Evolutionary conservation across 2,888 invertebrate species (phyloP).

Genomic region (Dysmachus trigonus): DNA sequence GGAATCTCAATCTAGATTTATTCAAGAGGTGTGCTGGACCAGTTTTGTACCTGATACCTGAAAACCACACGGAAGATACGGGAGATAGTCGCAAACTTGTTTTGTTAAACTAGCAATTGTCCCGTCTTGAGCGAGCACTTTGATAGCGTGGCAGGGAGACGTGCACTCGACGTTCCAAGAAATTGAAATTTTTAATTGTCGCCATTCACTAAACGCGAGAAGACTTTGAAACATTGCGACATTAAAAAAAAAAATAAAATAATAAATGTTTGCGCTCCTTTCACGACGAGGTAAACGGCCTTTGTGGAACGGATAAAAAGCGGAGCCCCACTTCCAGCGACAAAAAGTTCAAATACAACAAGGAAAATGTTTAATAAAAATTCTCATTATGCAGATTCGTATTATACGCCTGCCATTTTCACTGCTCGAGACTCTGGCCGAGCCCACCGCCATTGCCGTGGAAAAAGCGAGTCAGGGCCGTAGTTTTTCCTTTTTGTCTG

Average conservation of each 20-base stretch:
- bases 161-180: conserved; percentile 5
- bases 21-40: not conserved
- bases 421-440: conserved; percentile 19
- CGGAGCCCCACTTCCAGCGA: conserved; percentile 11
- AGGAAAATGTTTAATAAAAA: conserved; percentile 49
- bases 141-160: not conserved
- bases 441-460: not conserved
- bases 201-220: conserved; percentile 8
- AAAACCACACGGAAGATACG: not conserved
- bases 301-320: not conserved
- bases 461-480: conserved; percentile 8
- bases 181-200: conserved; percentile 41
- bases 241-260: not conserved
- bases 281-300: conserved; percentile 13
- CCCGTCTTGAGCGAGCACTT: not conserved
- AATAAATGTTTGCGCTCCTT: conserved; percentile 4
- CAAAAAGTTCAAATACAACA: conserved; percentile 46
- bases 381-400: conserved; percentile 50
- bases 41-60: not conserved
- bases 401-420: conserved; percentile 47
- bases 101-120: not conserved
- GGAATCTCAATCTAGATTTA: too few relatives aligned
- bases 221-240: conserved; percentile 18
- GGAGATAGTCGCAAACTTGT: not conserved
- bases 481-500: conserved; percentile 40